Conservation (phyloP, 2,888 invertebrate species). For the Cephus pygmeus region DNA sequence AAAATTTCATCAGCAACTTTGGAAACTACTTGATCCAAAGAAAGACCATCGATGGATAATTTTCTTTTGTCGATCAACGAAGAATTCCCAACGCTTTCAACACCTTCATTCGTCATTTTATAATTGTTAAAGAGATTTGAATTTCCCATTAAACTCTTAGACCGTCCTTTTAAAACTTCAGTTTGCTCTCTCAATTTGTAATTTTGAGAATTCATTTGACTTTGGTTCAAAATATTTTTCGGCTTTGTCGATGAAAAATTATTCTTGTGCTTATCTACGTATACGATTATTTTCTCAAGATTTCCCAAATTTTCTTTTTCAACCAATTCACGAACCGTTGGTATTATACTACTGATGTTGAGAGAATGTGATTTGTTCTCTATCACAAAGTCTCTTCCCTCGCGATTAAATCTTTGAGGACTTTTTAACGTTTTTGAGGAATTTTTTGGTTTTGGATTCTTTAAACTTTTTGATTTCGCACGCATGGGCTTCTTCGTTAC, state of each 20-base stretch:
- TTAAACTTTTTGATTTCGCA: constrained; percentile 1
- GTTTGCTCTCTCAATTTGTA: neutral
- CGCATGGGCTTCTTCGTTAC: neutral
- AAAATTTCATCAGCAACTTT: constrained; percentile 34
- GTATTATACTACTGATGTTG: constrained; percentile 32
- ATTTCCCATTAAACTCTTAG: neutral
- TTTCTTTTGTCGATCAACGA: neutral
- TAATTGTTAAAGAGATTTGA: neutral
- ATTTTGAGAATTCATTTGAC: neutral
- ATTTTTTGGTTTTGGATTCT: neutral
- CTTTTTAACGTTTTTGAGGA: neutral
- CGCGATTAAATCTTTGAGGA: neutral
- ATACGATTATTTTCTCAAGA: constrained; percentile 41
- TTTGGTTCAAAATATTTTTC: neutral
- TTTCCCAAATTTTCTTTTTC: constrained; percentile 36
- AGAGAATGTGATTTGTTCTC: constrained; percentile 20
- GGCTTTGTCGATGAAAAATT: neutral
- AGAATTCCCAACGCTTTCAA: neutral
- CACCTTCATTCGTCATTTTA: neutral
- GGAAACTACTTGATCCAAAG: constrained; percentile 32
- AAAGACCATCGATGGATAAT: constrained; percentile 21
- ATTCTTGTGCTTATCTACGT: constrained; percentile 35
- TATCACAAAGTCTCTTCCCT: neutral
- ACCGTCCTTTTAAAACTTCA: neutral
- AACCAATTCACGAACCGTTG: constrained; percentile 30